These are phyloP conservation scores for Hydropsyche betteni DNA, from an alignment of 2,888 invertebrate genomes.

Conservation along the genomic window DNA sequence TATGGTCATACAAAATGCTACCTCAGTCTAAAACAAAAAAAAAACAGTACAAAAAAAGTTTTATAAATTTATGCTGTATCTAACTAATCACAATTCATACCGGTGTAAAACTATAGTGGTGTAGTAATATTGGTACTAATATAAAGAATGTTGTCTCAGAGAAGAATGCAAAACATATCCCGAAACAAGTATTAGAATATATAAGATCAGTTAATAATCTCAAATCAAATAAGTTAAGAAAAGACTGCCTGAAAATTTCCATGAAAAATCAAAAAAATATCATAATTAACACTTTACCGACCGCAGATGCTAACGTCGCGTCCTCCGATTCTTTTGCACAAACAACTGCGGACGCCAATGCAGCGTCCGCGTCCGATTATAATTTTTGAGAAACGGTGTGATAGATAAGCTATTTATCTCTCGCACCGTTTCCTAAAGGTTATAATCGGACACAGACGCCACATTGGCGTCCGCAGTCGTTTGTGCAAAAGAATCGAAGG, in stretches of 20 bases:
- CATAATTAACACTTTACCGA: too few species aligned
- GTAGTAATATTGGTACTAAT: constrained; percentile 71
- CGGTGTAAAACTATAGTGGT: constrained; percentile 66
- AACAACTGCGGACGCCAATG: too few species aligned
- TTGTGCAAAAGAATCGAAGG: too few species aligned
- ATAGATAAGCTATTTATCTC: too few species aligned
- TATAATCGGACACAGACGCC: too few species aligned
- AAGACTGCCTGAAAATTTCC: constrained; percentile 62
- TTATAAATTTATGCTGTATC: not conserved
- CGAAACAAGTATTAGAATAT: constrained; percentile 75
- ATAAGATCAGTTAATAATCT: constrained; percentile 70
- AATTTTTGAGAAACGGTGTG: too few species aligned
- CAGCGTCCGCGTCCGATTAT: too few species aligned
- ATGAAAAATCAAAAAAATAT: constrained; percentile 39
- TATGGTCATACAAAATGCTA: constrained; percentile 74
- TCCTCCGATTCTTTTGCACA: too few species aligned
- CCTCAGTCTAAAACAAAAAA: constrained; percentile 63
- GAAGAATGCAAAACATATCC: constrained; percentile 70
- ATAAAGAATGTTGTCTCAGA: constrained; percentile 72
- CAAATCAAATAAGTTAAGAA: constrained; percentile 71
- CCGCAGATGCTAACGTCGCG: too few species aligned
- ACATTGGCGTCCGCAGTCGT: too few species aligned
- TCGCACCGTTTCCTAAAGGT: too few species aligned
- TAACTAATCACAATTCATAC: constrained; percentile 53
- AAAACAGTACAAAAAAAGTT: not conserved